These are phyloP conservation scores for Alcedo quadribrachys DNA, from an alignment of 2,797 vertebrate genomes.

Conservation along the genomic window DNA sequence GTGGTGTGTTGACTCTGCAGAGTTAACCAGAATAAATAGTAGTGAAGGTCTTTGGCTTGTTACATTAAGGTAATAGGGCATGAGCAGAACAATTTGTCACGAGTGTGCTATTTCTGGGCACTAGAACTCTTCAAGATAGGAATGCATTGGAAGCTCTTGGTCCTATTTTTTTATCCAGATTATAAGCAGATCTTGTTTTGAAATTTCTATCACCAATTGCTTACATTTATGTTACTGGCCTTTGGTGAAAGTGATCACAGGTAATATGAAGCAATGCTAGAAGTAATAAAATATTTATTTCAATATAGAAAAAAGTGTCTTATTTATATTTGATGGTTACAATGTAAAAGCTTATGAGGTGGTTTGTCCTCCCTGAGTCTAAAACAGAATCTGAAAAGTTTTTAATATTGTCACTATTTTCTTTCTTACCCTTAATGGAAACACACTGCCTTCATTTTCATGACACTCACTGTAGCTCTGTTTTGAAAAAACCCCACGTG, in stretches of 20 bases:
- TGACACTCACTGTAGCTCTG: not conserved
- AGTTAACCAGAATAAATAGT: not conserved
- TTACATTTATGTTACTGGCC: not conserved
- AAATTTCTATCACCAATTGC: not conserved
- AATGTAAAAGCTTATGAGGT: not conserved
- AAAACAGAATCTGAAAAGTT: not conserved
- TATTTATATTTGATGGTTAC: not conserved
- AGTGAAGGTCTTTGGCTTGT: constrained; percentile 20
- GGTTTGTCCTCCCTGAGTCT: not conserved
- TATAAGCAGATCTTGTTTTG: not conserved
- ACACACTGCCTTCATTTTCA: not conserved
- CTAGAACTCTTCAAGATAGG: not conserved
- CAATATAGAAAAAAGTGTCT: not conserved
- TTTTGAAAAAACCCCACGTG: accelerated
- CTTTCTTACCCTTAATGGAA: not conserved
- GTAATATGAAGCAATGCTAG: not conserved
- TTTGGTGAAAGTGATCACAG: not conserved
- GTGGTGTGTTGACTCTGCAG: not conserved
- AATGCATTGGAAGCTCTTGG: not conserved
- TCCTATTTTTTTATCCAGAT: not conserved
- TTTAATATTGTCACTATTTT: not conserved
- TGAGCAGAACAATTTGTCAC: constrained; percentile 33
- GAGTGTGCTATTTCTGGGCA: constrained; percentile 24
- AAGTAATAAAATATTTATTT: not conserved
- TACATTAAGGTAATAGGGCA: constrained; percentile 50